These are phyloP conservation scores for Habroteleia sp. DNA, from an alignment of 2,888 invertebrate species.

Conservation along the genomic window DNA sequence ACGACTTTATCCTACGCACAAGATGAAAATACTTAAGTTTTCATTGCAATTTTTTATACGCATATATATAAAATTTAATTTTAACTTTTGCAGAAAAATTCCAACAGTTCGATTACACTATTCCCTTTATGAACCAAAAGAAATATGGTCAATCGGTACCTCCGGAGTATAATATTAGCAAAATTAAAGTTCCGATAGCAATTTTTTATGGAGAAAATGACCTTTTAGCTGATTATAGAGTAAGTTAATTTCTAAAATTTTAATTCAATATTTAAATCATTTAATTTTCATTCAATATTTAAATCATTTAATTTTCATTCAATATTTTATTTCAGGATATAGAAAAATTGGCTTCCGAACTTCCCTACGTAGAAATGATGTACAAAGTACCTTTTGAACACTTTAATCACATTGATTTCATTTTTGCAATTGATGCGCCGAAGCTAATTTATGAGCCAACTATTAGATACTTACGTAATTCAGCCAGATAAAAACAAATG, in stretches of 20 bases:
- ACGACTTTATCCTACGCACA: too few relatives aligned
- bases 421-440: constrained; percentile 69
- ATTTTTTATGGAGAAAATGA: constrained; percentile 86
- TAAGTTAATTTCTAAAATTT: too few relatives aligned
- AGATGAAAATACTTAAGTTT: too few relatives aligned
- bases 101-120: constrained; percentile 82
- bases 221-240: constrained; percentile 83
- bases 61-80: too few relatives aligned
- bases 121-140: constrained; percentile 82
- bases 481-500: constrained; percentile 14
- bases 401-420: constrained; percentile 74
- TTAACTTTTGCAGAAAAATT: constrained; percentile 75
- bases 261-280: too few relatives aligned
- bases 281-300: background rate
- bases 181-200: constrained; percentile 84
- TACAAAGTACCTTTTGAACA: constrained; percentile 69
- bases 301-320: too few relatives aligned
- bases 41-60: too few relatives aligned
- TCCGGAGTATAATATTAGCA: constrained; percentile 84
- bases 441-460: constrained; percentile 70
- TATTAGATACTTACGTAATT: constrained; percentile 56
- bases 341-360: constrained; percentile 82
- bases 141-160: constrained; percentile 83
- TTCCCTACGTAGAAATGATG: constrained; percentile 81
- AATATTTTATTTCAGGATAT: constrained; percentile 84